Evolutionary conservation across 2,888 invertebrate genomes (phyloP).

Genomic region (Cephus rjabovi): DNA sequence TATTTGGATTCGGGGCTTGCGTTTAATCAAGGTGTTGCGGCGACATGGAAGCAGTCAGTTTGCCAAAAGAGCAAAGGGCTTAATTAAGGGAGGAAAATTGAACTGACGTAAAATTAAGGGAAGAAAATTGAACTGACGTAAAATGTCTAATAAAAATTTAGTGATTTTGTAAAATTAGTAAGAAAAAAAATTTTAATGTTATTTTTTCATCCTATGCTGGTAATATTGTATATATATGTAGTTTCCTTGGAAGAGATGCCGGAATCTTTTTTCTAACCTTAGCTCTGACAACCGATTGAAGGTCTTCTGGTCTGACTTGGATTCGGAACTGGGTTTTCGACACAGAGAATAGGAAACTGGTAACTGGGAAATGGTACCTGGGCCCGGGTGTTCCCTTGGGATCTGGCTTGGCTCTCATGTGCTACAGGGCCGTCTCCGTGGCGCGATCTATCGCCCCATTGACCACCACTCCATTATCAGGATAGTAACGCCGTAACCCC

Average conservation of each 20-base stretch:
- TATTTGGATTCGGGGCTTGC: conserved; percentile 46
- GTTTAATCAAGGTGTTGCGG: conserved; percentile 38
- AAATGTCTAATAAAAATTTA: not conserved
- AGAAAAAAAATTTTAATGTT: too few relatives aligned
- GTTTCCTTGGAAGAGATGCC: not conserved
- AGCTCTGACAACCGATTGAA: not conserved
- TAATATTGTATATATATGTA: not conserved
- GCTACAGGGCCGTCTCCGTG: conserved; percentile 43
- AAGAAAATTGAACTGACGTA: not conserved
- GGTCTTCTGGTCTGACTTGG: not conserved
- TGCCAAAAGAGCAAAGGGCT: not conserved
- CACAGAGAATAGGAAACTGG: not conserved
- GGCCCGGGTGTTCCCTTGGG: conserved; percentile 34
- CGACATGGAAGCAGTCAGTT: conserved; percentile 8
- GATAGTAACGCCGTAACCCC: conserved; percentile 54
- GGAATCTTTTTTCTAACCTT: not conserved
- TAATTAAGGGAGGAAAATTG: not conserved
- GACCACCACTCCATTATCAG: conserved; percentile 61
- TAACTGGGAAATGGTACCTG: not conserved
- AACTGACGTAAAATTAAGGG: not conserved
- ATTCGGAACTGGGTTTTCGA: not conserved
- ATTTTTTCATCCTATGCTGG: not conserved
- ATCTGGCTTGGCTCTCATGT: conserved; percentile 42
- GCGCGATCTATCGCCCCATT: conserved; percentile 56
- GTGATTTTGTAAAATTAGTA: not conserved